Base-by-base conservation (phyloP, 2,113 vertebrate genomes). In the Mustela nigripes region DNA sequence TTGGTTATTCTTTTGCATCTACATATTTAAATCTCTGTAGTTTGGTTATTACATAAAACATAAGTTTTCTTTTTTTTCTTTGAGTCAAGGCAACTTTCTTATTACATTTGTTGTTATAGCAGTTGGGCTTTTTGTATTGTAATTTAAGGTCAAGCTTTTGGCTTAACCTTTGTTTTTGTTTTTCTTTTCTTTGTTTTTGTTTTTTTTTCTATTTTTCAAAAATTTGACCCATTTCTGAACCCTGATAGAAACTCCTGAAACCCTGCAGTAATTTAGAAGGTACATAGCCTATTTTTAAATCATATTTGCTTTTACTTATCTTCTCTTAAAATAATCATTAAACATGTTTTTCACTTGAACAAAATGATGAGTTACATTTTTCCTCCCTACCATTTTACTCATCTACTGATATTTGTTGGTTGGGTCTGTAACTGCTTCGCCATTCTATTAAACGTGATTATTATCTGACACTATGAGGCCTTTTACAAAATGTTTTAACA, bases 261-360 rank as follows among this genome's bases (percentile, higher is more conserved):
- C 7, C 2, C 15, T 69, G 31, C 2, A 81, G n/a, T 76, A 69
- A 85, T 71, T 84, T 53, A 53, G 11, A 73, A 95, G 6, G 10
- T 60, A 39, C 6, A 60, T 16, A 79, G 4, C 18, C 15, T 69
- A 2, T 48, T 88, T 97, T 86, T 36, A 82, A 87, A 62, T 89
- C 81, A 22, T 79, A 53, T 19, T 73, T 86, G 28, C n/a, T 42
- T 76, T 80, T 36, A 79, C 28, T 76, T 90, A 63, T 79, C 56
- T 78, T 95, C 53, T 48, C 2, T 73, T 94, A 90, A 94, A 95
- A 78, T 63, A 90, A 81, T 84, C 33, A 82, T 86, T 93, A 89
- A 84, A 42, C 26, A 65, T 31, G 58, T 89, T 56, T 94, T 22
- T 98, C 33, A 85, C 15, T 1, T 82, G 53, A 91, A 62, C 1